phyloP scores from a whole-genome alignment of 2,888 invertebrate species.

The Scaeva pyrastri region DNA sequence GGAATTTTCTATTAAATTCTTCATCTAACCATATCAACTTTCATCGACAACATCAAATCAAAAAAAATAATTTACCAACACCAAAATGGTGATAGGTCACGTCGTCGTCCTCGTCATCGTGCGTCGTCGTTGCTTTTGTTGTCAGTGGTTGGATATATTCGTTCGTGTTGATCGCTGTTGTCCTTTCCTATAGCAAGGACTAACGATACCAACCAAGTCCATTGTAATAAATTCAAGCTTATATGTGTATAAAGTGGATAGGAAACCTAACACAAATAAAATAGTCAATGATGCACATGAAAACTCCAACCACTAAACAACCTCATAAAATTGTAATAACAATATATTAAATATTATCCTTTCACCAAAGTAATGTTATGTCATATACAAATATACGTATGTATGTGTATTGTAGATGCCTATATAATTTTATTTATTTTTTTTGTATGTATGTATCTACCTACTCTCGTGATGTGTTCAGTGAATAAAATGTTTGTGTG shows the following conservation, averaged over 20 bases:
- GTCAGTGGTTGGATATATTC: too few relatives aligned
- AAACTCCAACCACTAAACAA: conserved; percentile 42
- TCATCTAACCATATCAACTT: too few relatives aligned
- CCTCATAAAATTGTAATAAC: conserved; percentile 34
- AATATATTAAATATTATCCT: conserved; percentile 45
- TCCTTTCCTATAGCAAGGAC: neutral
- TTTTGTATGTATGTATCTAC: neutral
- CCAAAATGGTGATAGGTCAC: too few relatives aligned
- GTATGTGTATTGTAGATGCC: neutral
- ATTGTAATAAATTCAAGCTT: conserved; percentile 33
- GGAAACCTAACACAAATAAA: conserved; percentile 24
- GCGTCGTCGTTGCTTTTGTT: too few relatives aligned
- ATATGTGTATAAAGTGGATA: conserved; percentile 19
- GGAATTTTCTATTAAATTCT: too few relatives aligned
- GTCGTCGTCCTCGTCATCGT: too few relatives aligned
- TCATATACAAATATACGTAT: neutral
- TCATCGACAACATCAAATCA: too few relatives aligned
- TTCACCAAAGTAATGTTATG: neutral
- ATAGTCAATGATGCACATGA: conserved; percentile 53
- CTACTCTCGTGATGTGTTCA: too few relatives aligned
- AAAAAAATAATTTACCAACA: too few relatives aligned
- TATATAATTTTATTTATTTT: neutral
- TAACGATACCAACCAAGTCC: too few relatives aligned
- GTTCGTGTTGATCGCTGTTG: too few relatives aligned
- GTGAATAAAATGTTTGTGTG: conserved; percentile 21